Evolutionary conservation across 2,888 invertebrate species (phyloP).

Genomic region (Sericinus montela): DNA sequence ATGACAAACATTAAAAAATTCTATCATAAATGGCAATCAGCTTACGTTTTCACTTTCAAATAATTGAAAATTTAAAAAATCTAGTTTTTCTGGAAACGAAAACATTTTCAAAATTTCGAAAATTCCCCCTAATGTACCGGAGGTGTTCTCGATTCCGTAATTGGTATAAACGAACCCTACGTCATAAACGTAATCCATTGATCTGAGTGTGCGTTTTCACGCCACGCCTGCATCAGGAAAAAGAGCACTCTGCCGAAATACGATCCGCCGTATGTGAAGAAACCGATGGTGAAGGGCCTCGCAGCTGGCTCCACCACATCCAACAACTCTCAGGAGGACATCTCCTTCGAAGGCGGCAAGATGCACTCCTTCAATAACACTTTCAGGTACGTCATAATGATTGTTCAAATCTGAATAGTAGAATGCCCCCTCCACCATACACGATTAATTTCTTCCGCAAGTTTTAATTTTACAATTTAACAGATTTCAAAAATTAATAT

Average conservation of each 20-base stretch:
- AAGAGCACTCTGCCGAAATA: constrained; percentile 94
- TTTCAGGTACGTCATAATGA: constrained; percentile 80
- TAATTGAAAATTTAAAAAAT: constrained; percentile 21
- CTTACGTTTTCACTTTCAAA: constrained; percentile 27
- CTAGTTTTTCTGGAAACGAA: constrained; percentile 31
- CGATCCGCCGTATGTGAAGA: constrained; percentile 92
- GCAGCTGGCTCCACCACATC: constrained; percentile 81
- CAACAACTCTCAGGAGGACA: constrained; percentile 89
- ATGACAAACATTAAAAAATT: neutral
- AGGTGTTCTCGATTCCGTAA: constrained; percentile 46
- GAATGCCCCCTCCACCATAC: neutral
- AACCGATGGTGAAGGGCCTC: constrained; percentile 87
- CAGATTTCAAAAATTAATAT: too few relatives aligned
- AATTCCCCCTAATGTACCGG: constrained; percentile 27
- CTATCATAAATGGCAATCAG: constrained; percentile 21
- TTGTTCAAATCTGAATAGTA: neutral
- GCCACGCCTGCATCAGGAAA: constrained; percentile 84
- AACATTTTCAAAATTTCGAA: constrained; percentile 31
- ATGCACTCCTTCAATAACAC: constrained; percentile 89
- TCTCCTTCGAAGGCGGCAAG: constrained; percentile 89
- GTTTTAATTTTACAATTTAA: too few relatives aligned
- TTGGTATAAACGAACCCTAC: constrained; percentile 39
- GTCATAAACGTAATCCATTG: constrained; percentile 75
- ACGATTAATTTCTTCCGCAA: neutral
- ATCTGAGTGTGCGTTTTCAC: constrained; percentile 78